Evolutionary conservation across 2,113 vertebrate genomes (phyloP).

Genomic region (Rhinoptilus africanus): DNA sequence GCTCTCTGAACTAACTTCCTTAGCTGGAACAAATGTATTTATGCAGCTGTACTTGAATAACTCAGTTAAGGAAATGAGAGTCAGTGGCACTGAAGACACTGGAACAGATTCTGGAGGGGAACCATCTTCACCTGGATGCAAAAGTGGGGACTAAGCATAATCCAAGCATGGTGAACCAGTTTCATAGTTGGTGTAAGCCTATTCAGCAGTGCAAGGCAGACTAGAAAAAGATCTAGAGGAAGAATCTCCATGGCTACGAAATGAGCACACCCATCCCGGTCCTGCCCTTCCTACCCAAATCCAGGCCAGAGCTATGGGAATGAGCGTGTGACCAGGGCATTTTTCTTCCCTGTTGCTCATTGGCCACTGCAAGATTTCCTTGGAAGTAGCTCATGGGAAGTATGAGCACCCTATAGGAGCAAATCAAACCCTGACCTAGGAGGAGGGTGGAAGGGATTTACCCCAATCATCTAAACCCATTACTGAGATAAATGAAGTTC

Average conservation of each 20-base stretch:
- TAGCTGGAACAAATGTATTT: background rate
- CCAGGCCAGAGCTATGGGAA: background rate
- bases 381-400: background rate
- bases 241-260: background rate
- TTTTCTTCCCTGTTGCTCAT: background rate
- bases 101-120: background rate
- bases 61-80: background rate
- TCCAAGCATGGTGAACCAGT: background rate
- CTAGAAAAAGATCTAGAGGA: background rate
- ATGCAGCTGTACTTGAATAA: background rate
- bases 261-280: rapidly evolving
- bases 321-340: background rate
- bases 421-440: background rate
- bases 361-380: background rate
- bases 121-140: background rate
- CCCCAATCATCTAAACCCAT: background rate
- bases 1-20: background rate
- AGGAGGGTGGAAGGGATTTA: background rate
- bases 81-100: background rate
- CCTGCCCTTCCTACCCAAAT: background rate
- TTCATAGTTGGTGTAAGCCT: background rate
- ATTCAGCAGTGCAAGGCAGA: background rate
- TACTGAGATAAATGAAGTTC: background rate
- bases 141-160: background rate
- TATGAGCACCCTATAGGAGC: background rate